Conservation (phyloP, 2,113 vertebrate genomes). For the Protomyctophum bolini region DNA sequence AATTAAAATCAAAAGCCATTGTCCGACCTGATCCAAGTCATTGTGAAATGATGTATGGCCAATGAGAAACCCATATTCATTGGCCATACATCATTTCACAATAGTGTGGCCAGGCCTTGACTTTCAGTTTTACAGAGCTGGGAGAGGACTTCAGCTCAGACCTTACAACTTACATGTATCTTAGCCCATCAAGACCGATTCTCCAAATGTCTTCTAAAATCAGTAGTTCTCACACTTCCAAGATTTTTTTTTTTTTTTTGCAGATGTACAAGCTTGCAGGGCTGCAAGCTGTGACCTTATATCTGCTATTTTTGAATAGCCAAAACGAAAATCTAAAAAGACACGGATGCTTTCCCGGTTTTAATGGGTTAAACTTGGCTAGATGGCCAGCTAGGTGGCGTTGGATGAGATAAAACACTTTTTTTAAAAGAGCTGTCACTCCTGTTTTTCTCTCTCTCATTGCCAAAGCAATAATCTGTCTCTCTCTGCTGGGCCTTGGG, state of each 20-base stretch:
- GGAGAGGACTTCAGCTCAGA: not conserved
- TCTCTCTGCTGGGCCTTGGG: conserved; percentile 47
- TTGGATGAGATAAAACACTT: too few species aligned
- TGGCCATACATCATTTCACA: not conserved
- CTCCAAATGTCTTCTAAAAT: too few species aligned
- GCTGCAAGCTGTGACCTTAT: conserved; percentile 34
- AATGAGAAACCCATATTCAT: too few species aligned
- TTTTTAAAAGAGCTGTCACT: too few species aligned
- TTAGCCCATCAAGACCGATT: too few species aligned
- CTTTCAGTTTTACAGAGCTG: not conserved
- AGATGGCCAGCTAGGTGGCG: too few species aligned
- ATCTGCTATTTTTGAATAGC: not conserved
- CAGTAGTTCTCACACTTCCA: not conserved
- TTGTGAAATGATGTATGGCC: not conserved
- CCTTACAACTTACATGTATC: not conserved
- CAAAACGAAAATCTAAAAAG: too few species aligned
- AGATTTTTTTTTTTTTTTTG: too few species aligned
- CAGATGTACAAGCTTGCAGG: conserved; percentile 16
- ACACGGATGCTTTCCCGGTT: too few species aligned
- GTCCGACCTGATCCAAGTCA: not conserved
- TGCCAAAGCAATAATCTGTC: not conserved
- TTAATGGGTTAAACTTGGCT: too few species aligned
- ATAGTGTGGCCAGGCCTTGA: not conserved
- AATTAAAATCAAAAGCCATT: not conserved
- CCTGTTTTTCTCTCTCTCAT: not conserved